Evolutionary conservation across 1,140 invertebrate genomes (phyloP).

Genomic region (Sminthurides bifidus): DNA sequence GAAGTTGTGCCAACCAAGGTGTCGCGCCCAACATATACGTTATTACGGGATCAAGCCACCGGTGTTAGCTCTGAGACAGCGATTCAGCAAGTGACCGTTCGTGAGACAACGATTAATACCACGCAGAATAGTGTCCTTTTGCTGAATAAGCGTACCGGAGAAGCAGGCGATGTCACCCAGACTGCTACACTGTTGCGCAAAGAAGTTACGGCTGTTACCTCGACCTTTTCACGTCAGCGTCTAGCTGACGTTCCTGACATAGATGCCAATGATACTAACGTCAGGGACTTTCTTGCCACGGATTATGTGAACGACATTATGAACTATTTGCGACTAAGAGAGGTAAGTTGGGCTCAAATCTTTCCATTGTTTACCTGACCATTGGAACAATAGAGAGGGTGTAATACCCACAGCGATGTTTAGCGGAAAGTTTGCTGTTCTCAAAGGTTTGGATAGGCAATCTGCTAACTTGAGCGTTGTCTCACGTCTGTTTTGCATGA

Average conservation of each 20-base stretch:
- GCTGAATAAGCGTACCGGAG: background rate
- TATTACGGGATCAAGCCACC: too few relatives aligned
- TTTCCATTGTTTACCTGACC: conserved; percentile 7
- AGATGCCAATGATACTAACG: conserved; percentile 59
- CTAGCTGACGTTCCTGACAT: conserved; percentile 40
- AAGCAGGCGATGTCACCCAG: background rate
- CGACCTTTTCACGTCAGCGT: background rate
- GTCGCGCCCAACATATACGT: too few relatives aligned
- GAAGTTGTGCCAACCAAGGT: too few relatives aligned
- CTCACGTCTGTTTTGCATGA: background rate
- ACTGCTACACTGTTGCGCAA: background rate
- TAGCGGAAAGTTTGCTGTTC: background rate
- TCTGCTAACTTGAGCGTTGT: background rate
- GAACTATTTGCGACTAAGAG: conserved; percentile 57
- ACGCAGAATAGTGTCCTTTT: background rate
- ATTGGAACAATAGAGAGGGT: background rate
- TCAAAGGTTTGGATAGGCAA: too few relatives aligned
- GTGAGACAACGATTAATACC: background rate
- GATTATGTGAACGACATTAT: conserved; percentile 79
- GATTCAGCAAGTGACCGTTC: background rate
- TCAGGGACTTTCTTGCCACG: conserved; percentile 63
- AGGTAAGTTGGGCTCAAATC: conserved; percentile 38
- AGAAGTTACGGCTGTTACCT: background rate
- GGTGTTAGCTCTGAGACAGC: background rate
- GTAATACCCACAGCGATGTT: background rate